phyloP scores from a whole-genome alignment of 2,113 vertebrate genomes.

The Petaurus breviceps region DNA sequence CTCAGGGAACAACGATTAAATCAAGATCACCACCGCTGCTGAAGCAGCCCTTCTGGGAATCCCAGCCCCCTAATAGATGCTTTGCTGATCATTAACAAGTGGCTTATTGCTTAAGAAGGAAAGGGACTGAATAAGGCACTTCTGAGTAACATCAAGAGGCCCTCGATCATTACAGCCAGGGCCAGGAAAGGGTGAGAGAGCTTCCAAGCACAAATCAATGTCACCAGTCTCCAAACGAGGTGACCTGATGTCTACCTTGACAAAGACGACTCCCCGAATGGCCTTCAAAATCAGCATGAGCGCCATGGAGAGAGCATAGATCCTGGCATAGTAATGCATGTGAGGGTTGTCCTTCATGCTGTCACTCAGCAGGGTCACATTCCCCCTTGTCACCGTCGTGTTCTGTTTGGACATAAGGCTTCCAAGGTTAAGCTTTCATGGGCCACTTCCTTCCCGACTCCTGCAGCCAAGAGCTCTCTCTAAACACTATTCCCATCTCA shows the following conservation, averaged over 20 bases:
- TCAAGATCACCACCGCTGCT: not conserved
- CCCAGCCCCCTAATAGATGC: not conserved
- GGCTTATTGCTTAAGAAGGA: not conserved
- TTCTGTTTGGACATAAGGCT: conserved; percentile 84
- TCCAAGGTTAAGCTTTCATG: not conserved
- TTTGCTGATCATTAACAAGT: not conserved
- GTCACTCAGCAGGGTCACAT: conserved; percentile 86
- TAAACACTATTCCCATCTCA: not conserved
- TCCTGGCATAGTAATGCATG: conserved; percentile 91
- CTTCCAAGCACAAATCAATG: too few species aligned
- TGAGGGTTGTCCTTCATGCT: conserved; percentile 94
- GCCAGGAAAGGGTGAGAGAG: not conserved
- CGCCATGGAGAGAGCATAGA: conserved; percentile 95
- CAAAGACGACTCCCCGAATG: conserved; percentile 91
- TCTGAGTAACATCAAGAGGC: rapidly evolving
- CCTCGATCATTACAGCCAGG: not conserved
- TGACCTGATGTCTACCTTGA: conserved; percentile 86
- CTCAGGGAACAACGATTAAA: not conserved
- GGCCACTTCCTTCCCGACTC: not conserved
- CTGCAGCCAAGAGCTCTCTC: not conserved
- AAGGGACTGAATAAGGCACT: not conserved
- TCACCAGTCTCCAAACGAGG: not conserved
- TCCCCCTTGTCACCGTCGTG: conserved; percentile 85
- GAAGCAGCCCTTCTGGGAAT: not conserved
- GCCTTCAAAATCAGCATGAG: conserved; percentile 93